A percentile compares a stretch with the other conserved stretches of the same genome.
Evolutionary conservation across 2,888 invertebrate genomes (phyloP).

Genomic region (Himalopsyche kuldschensis): DNA sequence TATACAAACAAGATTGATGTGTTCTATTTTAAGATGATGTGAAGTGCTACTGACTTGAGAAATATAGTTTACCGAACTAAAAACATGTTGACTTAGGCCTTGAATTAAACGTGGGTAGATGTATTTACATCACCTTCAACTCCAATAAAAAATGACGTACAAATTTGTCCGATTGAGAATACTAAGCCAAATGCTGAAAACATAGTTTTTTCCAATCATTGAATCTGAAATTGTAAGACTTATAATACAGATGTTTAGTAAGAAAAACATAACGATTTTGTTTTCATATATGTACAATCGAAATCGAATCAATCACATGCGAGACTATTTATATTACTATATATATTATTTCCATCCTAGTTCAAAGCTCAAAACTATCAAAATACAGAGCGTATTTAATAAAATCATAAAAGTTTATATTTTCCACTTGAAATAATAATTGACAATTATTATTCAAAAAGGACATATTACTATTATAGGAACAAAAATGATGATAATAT

Average conservation of each 20-base stretch:
- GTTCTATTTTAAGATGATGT: background rate
- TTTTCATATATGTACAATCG: too few relatives aligned
- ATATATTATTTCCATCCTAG: too few relatives aligned
- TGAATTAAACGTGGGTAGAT: background rate
- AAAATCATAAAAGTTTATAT: too few relatives aligned
- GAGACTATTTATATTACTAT: too few relatives aligned
- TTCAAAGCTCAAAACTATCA: too few relatives aligned
- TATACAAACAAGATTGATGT: background rate
- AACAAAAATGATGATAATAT: too few relatives aligned
- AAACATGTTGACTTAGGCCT: background rate
- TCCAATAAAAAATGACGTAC: slow-evolving; percentile 38
- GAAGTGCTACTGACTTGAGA: background rate
- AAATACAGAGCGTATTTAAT: too few relatives aligned
- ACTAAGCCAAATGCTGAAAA: background rate
- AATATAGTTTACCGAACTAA: background rate
- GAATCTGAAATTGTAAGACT: background rate
- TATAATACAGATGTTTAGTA: background rate
- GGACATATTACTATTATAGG: too few relatives aligned
- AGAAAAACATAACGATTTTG: too few relatives aligned
- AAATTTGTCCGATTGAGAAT: background rate
- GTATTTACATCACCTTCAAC: slow-evolving; percentile 45
- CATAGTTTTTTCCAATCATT: background rate
- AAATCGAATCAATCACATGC: too few relatives aligned
- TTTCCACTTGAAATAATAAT: too few relatives aligned
- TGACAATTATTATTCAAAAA: too few relatives aligned